Base-by-base conservation (phyloP, 2,113 vertebrate genomes). In the Hippocampus mohnikei region DNA sequence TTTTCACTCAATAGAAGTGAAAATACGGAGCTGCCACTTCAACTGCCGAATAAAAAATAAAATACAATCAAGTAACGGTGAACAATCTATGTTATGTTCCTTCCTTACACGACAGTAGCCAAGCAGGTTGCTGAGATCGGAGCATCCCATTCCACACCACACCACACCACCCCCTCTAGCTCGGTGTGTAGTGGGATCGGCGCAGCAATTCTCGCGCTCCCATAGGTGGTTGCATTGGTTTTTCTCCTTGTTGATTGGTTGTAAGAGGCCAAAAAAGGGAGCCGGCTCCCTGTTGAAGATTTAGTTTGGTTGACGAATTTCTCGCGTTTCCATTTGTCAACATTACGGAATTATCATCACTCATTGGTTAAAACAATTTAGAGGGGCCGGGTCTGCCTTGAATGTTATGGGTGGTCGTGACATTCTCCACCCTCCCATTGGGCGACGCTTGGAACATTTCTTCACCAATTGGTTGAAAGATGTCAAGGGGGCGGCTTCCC, bases 381-480 rank as follows among this genome's bases (percentile, higher is more conserved):
- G 69, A 82, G 11, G 80, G 80, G 69, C 53, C 63, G 21, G 59
- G 56, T 61, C 18, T 5, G 15, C 15, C 18, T 29, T 25, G 37
- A 65, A 16, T 8, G 16, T 27, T 23, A 16, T 40, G 68, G 55
- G 56, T 55, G 67, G 78, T 70, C 25, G 58, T 46, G 78, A 50
- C 41, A 55, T 58, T 63, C 70, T 0, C 9, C 0, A 8, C 6
- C 9, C 55, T 67, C 41, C 5, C 52, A 86, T 89, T 90, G 87
- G 89, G 42, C 63, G 13, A 11, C 0, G 0, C 5, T 1, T 1
- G 10, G 3, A 3, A 2, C 1, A 10, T 37, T 55, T 62, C 25
- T 29, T 25, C 44, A 72, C 63, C 74, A 70, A 83, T 87, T 88
- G 87, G 85, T 11, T 0, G n/a, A 72, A 20, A 8, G 8, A 37